Conservation (phyloP, 2,113 vertebrate genomes). For the Chitala chitala region DNA sequence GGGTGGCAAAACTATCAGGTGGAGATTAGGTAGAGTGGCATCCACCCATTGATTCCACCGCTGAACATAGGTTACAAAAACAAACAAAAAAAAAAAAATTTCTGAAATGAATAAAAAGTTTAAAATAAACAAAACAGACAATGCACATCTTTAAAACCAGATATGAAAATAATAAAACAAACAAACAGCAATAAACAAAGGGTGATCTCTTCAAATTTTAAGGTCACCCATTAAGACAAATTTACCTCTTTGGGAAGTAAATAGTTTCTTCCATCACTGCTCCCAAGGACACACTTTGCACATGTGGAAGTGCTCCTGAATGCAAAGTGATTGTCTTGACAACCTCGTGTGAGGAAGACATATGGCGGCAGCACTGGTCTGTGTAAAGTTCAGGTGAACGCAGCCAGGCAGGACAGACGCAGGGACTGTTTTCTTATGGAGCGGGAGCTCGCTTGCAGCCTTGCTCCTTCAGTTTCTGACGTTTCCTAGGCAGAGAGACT, state of each 20-base stretch:
- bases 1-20: no score
- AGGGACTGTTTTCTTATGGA: background rate
- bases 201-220: no score
- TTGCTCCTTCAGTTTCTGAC: slow-evolving; percentile 11
- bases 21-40: no score
- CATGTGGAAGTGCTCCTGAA: slow-evolving; percentile 4
- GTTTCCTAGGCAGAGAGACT: slow-evolving; percentile 20
- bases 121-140: no score
- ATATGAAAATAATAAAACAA: no score
- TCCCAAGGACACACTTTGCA: slow-evolving; percentile 12
- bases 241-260: background rate
- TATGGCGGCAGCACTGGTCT: background rate
- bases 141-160: no score
- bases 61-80: no score
- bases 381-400: background rate
- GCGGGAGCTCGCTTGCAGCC: background rate
- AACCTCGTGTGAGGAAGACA: background rate
- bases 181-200: no score
- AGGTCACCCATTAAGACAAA: background rate
- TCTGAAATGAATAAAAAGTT: no score
- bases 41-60: no score
- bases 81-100: no score
- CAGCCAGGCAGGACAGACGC: slow-evolving; percentile 6
- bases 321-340: background rate
- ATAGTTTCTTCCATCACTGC: background rate